Base-by-base conservation (phyloP, 2,888 invertebrate species). In the Serrognathus titanus region DNA sequence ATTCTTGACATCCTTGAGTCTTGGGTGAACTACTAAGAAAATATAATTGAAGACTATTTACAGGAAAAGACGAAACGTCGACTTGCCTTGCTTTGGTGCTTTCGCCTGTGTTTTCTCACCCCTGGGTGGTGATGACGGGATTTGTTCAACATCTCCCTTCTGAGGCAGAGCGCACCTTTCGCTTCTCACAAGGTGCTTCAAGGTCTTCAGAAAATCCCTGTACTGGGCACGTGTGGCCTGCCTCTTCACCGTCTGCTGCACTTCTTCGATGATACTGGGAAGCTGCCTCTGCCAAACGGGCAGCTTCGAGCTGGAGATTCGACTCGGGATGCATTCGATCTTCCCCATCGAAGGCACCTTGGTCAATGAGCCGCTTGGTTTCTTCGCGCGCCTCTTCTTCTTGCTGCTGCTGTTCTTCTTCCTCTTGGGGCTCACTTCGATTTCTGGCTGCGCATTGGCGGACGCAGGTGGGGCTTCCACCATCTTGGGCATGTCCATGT, bases 171-270 rank as follows among this genome's bases (percentile, higher is more conserved):
- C 43, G 9, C 24, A 37, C 9, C 37, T 49, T 1, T 41, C 46
- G 4, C 46, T 55, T 12, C 45, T 48, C 8, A 48, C 47, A 9
- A 53, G 50, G 2, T 31, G 45, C 51, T 48, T 58, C 37, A 58
- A 46, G 9, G 50, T 54, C 11, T 48, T 43, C 37, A 58, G 8
- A 37, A 58, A 58, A 8, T 58, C 58, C 20, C 24, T 51, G 37
- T 58, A 58, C 12, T 58, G 58, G 11, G 51, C 54, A n/a, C 51
- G 45, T 11, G 58, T 58, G n/a, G 58, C 58, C 39, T 58, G 58
- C 8, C 50, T 49, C 38, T 54, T 53, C 20, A 58, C 58, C 12
- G 53, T 58, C 39, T 54, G 43, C 43, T 58, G 58, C 8, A 55
- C 52, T 12, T 58, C 58, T 36, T 58, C 53, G 24, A 58, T 58